Evolutionary conservation across 2,113 vertebrate species (phyloP).

Genomic region (Chunga burmeisteri): DNA sequence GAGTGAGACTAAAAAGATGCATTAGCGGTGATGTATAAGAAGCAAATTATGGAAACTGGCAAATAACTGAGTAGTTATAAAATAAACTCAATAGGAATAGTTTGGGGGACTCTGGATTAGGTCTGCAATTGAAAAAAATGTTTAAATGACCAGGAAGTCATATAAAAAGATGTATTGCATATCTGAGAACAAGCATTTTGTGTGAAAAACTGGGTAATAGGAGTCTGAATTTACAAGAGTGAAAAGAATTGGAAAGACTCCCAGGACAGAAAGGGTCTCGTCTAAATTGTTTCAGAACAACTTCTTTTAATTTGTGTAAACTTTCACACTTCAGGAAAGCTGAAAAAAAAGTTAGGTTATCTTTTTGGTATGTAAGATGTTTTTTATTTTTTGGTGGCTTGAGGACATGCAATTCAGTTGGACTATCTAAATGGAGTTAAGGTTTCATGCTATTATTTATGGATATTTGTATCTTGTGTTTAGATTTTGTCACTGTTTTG

Average conservation of each 20-base stretch:
- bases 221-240: not conserved
- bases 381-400: not conserved
- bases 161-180: not conserved
- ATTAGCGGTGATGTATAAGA: not conserved
- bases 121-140: not conserved
- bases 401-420: not conserved
- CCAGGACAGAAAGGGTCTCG: not conserved
- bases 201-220: not conserved
- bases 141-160: not conserved
- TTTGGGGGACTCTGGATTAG: not conserved
- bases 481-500: not conserved
- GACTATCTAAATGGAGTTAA: not conserved
- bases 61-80: not conserved
- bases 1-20: not conserved
- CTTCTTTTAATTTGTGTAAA: not conserved
- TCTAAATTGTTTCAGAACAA: not conserved
- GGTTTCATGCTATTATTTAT: not conserved
- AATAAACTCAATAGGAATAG: not conserved
- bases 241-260: not conserved
- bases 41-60: not conserved
- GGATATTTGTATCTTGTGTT: not conserved
- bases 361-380: not conserved
- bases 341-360: not conserved
- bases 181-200: not conserved
- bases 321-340: not conserved